Percentiles rank a stretch among this genome's conserved stretches.
These are phyloP conservation scores for Brachirus orientalis DNA, from an alignment of 2,113 vertebrate species.

Conservation along the genomic window DNA sequence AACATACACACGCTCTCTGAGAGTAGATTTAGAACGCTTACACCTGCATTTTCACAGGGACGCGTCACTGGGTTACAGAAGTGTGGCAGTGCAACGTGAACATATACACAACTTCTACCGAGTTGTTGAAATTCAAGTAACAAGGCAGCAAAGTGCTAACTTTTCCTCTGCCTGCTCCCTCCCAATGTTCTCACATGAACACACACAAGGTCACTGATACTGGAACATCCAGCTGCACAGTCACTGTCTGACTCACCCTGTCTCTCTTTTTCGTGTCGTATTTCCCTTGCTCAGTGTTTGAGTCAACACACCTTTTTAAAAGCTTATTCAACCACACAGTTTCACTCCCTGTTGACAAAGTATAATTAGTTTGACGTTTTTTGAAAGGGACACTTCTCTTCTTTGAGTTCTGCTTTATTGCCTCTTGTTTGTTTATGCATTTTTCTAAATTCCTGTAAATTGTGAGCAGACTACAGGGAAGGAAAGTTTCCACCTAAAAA, in stretches of 20 bases:
- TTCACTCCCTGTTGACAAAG: constrained; percentile 25
- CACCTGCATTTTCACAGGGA: background rate
- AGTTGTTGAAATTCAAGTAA: constrained; percentile 17
- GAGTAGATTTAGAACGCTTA: background rate
- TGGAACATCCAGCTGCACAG: constrained; percentile 30
- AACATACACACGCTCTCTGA: background rate
- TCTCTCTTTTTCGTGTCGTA: constrained; percentile 12
- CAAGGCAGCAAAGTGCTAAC: constrained; percentile 35
- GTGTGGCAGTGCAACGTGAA: background rate
- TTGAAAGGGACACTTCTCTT: background rate
- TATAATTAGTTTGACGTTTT: background rate
- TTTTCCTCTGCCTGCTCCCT: constrained; percentile 1
- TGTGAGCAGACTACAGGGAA: background rate
- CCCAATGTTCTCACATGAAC: background rate
- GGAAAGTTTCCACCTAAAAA: constrained; percentile 41
- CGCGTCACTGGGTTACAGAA: background rate
- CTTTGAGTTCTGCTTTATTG: background rate
- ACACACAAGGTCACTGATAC: constrained; percentile 49
- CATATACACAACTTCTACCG: constrained; percentile 24
- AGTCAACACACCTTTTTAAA: constrained; percentile 35
- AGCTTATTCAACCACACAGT: constrained; percentile 22
- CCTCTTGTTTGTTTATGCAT: constrained; percentile 1
- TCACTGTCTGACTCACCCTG: constrained; percentile 49
- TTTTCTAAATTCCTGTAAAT: constrained; percentile 2
- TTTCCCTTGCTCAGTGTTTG: constrained; percentile 38